Evolutionary conservation across 53 echinoderm and acorn worm genomes (phyloP).

Genomic region (Astropecten irregularis): DNA sequence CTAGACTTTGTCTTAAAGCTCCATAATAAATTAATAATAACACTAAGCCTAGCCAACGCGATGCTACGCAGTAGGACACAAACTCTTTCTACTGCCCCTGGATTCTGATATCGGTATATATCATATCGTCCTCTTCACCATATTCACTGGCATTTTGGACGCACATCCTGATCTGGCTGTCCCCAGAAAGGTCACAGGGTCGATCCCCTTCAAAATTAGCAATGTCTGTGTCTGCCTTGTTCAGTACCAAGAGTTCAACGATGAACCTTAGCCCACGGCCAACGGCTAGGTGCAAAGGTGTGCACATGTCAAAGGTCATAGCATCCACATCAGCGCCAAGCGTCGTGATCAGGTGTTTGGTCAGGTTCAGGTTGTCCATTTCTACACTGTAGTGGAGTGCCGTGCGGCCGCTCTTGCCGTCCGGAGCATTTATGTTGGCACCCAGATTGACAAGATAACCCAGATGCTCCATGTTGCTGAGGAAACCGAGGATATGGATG

Average conservation of each 20-base stretch:
- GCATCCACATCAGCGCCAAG: slow-evolving; percentile 77
- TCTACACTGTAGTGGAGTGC: slow-evolving; percentile 88
- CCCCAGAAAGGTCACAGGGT: slow-evolving; percentile 58
- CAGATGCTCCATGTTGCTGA: slow-evolving; percentile 47
- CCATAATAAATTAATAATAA: no score
- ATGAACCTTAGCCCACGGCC: slow-evolving; percentile 65
- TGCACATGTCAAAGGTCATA: slow-evolving; percentile 85
- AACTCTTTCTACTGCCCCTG: slow-evolving; percentile 4
- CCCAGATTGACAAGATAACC: slow-evolving; percentile 66
- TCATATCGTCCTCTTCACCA: neutral
- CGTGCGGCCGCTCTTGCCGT: slow-evolving; percentile 92
- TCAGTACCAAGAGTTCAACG: slow-evolving; percentile 56
- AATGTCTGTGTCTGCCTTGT: slow-evolving; percentile 71
- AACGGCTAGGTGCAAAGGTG: slow-evolving; percentile 89
- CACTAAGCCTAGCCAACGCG: no score
- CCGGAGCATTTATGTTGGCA: slow-evolving; percentile 78
- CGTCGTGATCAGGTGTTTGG: slow-evolving; percentile 52
- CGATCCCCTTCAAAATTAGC: slow-evolving; percentile 80
- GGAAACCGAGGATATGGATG: slow-evolving; percentile 74
- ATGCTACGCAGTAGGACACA: no score
- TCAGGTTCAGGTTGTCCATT: slow-evolving; percentile 57
- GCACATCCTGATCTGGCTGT: slow-evolving; percentile 9
- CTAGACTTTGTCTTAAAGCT: no score
- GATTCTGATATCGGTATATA: slow-evolving; percentile 28
- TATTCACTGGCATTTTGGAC: neutral